Base-by-base conservation (phyloP, 2,888 invertebrate species). In the Nymphalis c-album region DNA sequence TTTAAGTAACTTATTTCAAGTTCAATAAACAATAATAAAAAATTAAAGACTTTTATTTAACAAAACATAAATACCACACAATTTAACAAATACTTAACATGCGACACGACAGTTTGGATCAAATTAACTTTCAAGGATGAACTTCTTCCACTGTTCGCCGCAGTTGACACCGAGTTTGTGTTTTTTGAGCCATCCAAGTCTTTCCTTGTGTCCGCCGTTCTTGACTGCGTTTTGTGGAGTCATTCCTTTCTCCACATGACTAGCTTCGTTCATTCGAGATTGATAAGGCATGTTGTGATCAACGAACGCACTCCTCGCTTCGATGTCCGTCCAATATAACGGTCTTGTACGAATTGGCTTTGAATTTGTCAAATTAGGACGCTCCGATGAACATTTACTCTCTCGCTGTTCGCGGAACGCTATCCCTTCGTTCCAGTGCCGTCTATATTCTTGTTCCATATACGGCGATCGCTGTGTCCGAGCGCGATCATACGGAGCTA, bases 381-480 rank as follows among this genome's bases (percentile, higher is more conserved):
- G 55, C 46, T 80, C 22, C 10, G 62, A 46, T 5, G 60, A 50
- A 22, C 58, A 48, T 17, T 55, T 48, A 7, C 35, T 64, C 69
- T 70, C 46, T 71, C 40, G 40, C 40, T 73, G n/a, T 74, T 75
- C 16, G 50, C 81, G 78, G 70, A 82, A 86, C 73, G 80, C 78
- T 4, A 85, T 71, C 31, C 77, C 78, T 69, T 88, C 87, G 69
- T 85, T 78, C 84, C 87, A 87, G 40, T 81, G 75, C n/a, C 84
- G 78, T 51, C 85, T 78, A 67, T 85, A 80, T 71, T 88, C 87
- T 71, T 88, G 88, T 70, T 88, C 87, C 82, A 85, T 82, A 60
- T 86, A 85, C 0, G 86, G 85, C n/a, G 55, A 55, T 50, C 74
- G 76, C 46, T 63, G 58, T 26, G 58, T 59, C 67, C 55, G 48